Conservation (phyloP, 2,888 invertebrate genomes). For the Oligia latruncula region DNA sequence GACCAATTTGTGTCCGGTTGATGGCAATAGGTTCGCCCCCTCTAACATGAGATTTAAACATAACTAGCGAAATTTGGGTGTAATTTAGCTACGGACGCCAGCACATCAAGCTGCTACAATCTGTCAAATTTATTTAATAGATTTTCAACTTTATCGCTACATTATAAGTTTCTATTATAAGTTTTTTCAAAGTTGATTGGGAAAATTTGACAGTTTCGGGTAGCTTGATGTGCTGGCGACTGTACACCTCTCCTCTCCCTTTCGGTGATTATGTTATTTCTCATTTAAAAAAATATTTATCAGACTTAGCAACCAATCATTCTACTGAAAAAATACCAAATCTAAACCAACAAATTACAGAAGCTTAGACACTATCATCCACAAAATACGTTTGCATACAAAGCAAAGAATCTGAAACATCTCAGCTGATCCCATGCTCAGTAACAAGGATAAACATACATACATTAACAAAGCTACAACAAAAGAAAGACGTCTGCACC, state of each 20-base stretch:
- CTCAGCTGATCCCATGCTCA: slow-evolving; percentile 29
- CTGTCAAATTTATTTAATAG: too few species aligned
- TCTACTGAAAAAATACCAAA: background rate
- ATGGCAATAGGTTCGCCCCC: background rate
- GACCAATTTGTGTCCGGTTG: background rate
- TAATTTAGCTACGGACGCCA: too few species aligned
- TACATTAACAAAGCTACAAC: slow-evolving; percentile 39
- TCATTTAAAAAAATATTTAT: background rate
- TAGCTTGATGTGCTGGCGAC: too few species aligned
- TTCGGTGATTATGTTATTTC: background rate
- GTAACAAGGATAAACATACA: slow-evolving; percentile 26
- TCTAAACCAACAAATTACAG: background rate
- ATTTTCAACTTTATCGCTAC: too few species aligned
- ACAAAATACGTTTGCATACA: background rate
- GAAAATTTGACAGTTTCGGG: too few species aligned
- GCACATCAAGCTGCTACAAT: too few species aligned
- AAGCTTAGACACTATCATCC: too few species aligned
- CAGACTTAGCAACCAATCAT: too few species aligned
- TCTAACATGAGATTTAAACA: background rate
- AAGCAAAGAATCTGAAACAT: slow-evolving; percentile 3
- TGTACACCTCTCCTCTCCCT: too few species aligned
- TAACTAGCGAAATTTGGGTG: background rate
- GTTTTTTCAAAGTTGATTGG: too few species aligned
- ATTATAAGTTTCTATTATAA: too few species aligned
- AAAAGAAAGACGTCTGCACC: slow-evolving; percentile 60